Base-by-base conservation (phyloP, 53 echinoderm and acorn worm species). In the Echinarachnius parma region DNA sequence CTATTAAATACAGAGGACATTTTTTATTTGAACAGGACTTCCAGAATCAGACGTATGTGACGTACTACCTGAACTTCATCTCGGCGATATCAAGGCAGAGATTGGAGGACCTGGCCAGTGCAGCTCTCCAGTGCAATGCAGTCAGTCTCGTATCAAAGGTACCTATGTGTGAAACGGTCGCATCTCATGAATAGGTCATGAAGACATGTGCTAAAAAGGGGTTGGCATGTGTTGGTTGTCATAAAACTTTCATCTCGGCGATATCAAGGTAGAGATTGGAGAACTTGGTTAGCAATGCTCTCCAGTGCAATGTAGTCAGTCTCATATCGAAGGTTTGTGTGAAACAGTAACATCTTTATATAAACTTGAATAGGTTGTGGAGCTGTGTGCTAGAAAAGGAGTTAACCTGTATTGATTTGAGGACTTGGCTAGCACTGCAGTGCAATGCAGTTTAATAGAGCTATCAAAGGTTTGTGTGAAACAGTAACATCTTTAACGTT, bases 381-480 rank as follows among this genome's bases (percentile, higher is more conserved):
- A n/a, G n/a, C n/a, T n/a, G n/a, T n/a, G n/a, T n/a, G n/a, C n/a
- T n/a, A n/a, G n/a, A n/a, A n/a, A n/a, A n/a, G n/a, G n/a, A n/a
- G n/a, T n/a, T n/a, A n/a, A n/a, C n/a, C n/a, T n/a, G n/a, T n/a
- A n/a, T n/a, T n/a, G 87, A 48, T 80, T 96, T 19, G 96, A 96
- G 55, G 96, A 96, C 33, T 80, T 96, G 8, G 96, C 96, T 14
- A 83, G 96, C 46, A 88, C 87, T 28, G 96, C 87, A 87, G 34
- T 78, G 85, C 32, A 96, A 85, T 71, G 82, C 80, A 57, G 91
- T 96, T 35, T 79, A 77, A 52, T 91, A 87, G 34, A 79, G n/a
- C n/a, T 96, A 32, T 91, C 87, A 46, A 96, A 96, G 87, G 96
- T 91, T n/a, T n/a, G n/a, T n/a, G n/a, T n/a, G n/a, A n/a, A n/a